Percentiles rank a stretch among this genome's conserved stretches.
phyloP scores from a whole-genome alignment of 2,113 vertebrate species.

The Plectropomus leopardus region DNA sequence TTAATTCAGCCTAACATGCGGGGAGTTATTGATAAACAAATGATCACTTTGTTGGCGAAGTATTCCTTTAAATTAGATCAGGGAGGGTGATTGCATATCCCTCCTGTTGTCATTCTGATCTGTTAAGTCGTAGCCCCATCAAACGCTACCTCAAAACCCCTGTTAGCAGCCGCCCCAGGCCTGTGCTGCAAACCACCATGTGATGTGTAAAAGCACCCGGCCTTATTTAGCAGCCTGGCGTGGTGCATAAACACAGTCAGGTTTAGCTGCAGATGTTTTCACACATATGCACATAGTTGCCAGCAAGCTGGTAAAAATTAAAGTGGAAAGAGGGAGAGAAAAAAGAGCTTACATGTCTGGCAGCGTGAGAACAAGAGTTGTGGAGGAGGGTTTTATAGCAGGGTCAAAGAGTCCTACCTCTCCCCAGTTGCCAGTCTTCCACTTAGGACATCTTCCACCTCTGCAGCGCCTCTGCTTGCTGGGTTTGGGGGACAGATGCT shows the following conservation, averaged over 20 bases:
- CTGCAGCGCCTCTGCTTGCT: conserved; percentile 91
- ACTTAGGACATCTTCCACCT: conserved; percentile 92
- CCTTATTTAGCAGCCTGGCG: conserved; percentile 48
- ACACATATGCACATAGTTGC: conserved; percentile 43
- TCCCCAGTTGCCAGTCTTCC: conserved; percentile 94
- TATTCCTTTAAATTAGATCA: conserved; percentile 24
- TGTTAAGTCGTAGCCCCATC: conserved; percentile 7
- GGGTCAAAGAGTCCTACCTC: conserved; percentile 86
- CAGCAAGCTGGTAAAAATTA: conserved; percentile 57
- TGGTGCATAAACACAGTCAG: conserved; percentile 33
- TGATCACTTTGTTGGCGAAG: no score
- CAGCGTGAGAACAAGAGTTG: conserved; percentile 42
- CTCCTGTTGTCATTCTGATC: conserved; percentile 16
- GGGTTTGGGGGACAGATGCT: conserved; percentile 88
- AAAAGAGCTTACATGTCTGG: conserved; percentile 44
- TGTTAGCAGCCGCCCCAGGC: conserved; percentile 12
- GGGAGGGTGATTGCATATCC: conserved; percentile 33
- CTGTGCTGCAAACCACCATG: conserved; percentile 30
- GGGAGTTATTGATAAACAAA: no score
- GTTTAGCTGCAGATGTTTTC: conserved; percentile 51
- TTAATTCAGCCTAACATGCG: no score
- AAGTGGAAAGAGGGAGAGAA: conserved; percentile 14
- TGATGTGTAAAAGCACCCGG: conserved; percentile 52
- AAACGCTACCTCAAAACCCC: conserved; percentile 4
- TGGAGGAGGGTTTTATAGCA: conserved; percentile 39